A percentile compares a stretch with the other conserved stretches of the same genome.
These are phyloP conservation scores for Aproaerema taeniolella DNA, from an alignment of 2,888 invertebrate genomes.

Conservation along the genomic window DNA sequence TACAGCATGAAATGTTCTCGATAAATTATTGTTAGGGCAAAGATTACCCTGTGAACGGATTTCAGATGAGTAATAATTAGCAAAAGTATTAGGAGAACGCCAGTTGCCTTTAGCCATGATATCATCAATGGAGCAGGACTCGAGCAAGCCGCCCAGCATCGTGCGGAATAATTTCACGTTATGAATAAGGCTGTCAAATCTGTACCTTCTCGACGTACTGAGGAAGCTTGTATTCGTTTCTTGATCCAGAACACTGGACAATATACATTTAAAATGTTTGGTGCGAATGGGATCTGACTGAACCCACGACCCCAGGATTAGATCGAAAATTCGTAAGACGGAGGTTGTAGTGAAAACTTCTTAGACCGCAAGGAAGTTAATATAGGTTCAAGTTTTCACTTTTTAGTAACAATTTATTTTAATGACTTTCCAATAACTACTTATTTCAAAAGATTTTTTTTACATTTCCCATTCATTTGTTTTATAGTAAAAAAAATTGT, in stretches of 20 bases:
- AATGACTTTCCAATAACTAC: too few relatives aligned
- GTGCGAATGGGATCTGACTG: too few relatives aligned
- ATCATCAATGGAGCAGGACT: conserved; percentile 5
- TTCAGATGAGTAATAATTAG: conserved; percentile 2
- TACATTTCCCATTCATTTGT: too few relatives aligned
- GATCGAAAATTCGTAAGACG: too few relatives aligned
- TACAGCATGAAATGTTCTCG: background rate
- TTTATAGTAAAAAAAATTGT: too few relatives aligned
- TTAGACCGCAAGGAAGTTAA: too few relatives aligned
- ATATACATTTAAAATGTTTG: background rate
- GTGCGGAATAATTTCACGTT: background rate
- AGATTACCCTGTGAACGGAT: conserved; percentile 3
- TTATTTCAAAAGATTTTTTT: too few relatives aligned
- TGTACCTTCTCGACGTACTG: background rate
- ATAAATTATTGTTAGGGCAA: background rate
- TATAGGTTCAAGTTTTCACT: too few relatives aligned
- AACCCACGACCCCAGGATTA: too few relatives aligned
- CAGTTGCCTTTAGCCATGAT: conserved; percentile 12
- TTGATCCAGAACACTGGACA: conserved; percentile 2
- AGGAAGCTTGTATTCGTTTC: background rate
- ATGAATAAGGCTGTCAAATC: background rate
- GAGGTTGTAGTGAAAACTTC: too few relatives aligned
- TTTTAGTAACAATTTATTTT: too few relatives aligned
- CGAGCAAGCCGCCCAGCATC: conserved; percentile 10
- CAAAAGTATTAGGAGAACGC: conserved; percentile 8